Base-by-base conservation (phyloP, 37 sponge, comb jelly and placozoan species). In the Sycon ciliatum region DNA sequence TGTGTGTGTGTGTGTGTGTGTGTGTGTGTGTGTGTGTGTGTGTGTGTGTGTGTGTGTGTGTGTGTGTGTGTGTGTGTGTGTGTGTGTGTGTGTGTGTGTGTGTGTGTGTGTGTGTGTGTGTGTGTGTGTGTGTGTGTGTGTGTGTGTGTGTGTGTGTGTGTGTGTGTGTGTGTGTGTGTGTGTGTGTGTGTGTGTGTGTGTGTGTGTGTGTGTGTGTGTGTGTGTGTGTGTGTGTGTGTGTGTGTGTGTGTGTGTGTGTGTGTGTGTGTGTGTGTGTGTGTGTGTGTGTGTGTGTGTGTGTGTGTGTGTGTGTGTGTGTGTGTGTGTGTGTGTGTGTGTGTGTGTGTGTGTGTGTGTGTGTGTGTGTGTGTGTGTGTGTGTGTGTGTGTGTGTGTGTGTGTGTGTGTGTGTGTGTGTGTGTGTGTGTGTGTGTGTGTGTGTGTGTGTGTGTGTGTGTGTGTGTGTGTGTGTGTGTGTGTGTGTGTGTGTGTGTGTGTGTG, bases 1-100 rank as follows among this genome's bases (percentile, higher is more conserved):
- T 42, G 49, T 42, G 49, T 42, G 49, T 42, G 49, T 42, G 49
- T 42, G 49, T 42, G 49, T 42, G 49, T 42, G 49, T 42, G 49
- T 42, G 49, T 42, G 49, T 42, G 49, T 42, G 49, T 42, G 49
- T 42, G 49, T 42, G 49, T 42, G 49, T 42, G 49, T 42, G 49
- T 42, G 49, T 42, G 49, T 42, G 49, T 42, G 49, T 42, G 49
- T 42, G 49, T 42, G 49, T 42, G 49, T 42, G 49, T 42, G 49
- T 42, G 49, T 42, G 49, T 42, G 49, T 42, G 49, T 42, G 49
- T 42, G 49, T 42, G 49, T 42, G 49, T 42, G 49, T 42, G 49
- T 42, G 49, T 42, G 49, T 42, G 49, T 42, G 49, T 42, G 49
- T 42, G 49, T 42, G 49, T 42, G 49, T 42, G 49, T 42, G 49